Percentiles rank a stretch among this genome's conserved stretches.
phyloP scores from a whole-genome alignment of 2,113 vertebrate species.

The Heterocephalus glaber region DNA sequence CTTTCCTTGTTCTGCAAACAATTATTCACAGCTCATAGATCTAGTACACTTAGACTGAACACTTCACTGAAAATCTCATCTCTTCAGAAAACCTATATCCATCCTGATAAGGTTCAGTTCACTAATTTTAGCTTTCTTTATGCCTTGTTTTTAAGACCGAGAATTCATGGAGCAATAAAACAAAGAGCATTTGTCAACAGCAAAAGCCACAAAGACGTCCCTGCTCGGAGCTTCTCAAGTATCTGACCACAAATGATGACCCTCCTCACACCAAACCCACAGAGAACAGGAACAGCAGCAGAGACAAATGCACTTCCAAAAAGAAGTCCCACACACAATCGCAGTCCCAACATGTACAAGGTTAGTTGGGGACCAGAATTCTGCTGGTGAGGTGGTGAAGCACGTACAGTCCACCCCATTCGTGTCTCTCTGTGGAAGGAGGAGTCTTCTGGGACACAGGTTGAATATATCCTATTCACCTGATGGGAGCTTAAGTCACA shows the following conservation, averaged over 20 bases:
- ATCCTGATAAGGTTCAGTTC: conserved; percentile 92
- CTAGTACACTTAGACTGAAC: conserved; percentile 87
- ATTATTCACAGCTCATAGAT: conserved; percentile 91
- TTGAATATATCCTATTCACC: conserved; percentile 59
- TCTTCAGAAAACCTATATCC: conserved; percentile 89
- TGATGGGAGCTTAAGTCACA: conserved; percentile 48
- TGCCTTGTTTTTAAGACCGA: conserved; percentile 90
- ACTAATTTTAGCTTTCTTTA: conserved; percentile 84
- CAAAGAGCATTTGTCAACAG: conserved; percentile 93
- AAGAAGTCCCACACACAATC: conserved; percentile 90
- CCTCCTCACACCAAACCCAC: conserved; percentile 94
- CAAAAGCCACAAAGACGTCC: conserved; percentile 97
- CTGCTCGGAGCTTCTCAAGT: conserved; percentile 99
- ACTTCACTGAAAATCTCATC: conserved; percentile 89
- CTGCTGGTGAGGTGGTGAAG: conserved; percentile 82
- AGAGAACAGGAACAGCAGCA: conserved; percentile 93
- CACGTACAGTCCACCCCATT: conserved; percentile 23
- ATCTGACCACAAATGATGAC: conserved; percentile 97
- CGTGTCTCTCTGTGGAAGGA: background rate
- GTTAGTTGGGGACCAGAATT: conserved; percentile 86
- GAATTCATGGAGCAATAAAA: conserved; percentile 96
- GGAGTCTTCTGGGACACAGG: conserved; percentile 22
- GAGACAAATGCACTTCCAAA: conserved; percentile 93
- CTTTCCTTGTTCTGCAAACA: conserved; percentile 90
- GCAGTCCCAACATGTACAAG: conserved; percentile 95